Percentiles rank a stretch among this genome's conserved stretches.
Evolutionary conservation across 2,888 invertebrate species (phyloP).

Genomic region (Lithophane ornitopus): DNA sequence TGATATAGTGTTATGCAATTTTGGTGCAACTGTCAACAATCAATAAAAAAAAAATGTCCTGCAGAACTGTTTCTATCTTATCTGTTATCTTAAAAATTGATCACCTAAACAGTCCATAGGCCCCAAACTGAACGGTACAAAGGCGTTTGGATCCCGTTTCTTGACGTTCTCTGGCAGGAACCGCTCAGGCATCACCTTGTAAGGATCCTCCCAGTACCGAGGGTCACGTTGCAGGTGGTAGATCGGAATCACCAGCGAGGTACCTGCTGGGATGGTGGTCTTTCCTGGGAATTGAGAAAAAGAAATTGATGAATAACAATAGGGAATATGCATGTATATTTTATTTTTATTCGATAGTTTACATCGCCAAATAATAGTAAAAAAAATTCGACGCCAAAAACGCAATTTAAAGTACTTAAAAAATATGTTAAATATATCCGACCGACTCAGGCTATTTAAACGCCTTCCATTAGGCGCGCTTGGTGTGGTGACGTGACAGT

Average conservation of each 20-base stretch:
- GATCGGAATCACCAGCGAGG: slow-evolving; percentile 80
- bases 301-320: too few species aligned
- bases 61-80: background rate
- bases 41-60: background rate
- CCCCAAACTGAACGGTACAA: slow-evolving; percentile 84
- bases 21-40: background rate
- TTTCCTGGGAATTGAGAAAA: slow-evolving; percentile 72
- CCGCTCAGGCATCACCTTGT: slow-evolving; percentile 79
- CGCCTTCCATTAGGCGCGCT: too few species aligned
- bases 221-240: slow-evolving; percentile 82
- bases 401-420: too few species aligned
- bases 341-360: too few species aligned
- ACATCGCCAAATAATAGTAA: too few species aligned
- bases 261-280: slow-evolving; percentile 79
- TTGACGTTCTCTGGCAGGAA: slow-evolving; percentile 80
- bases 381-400: too few species aligned
- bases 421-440: too few species aligned
- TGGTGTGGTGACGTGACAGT: too few species aligned
- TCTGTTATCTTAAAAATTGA: background rate
- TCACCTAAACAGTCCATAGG: slow-evolving; percentile 86
- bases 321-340: too few species aligned
- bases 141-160: slow-evolving; percentile 80
- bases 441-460: too few species aligned
- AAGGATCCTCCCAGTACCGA: slow-evolving; percentile 80
- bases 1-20: too few species aligned